Evolutionary conservation across 2,797 vertebrate species (phyloP), one percentile per base, ranked within the genome.

Genomic region (Australoheros facetus): DNA sequence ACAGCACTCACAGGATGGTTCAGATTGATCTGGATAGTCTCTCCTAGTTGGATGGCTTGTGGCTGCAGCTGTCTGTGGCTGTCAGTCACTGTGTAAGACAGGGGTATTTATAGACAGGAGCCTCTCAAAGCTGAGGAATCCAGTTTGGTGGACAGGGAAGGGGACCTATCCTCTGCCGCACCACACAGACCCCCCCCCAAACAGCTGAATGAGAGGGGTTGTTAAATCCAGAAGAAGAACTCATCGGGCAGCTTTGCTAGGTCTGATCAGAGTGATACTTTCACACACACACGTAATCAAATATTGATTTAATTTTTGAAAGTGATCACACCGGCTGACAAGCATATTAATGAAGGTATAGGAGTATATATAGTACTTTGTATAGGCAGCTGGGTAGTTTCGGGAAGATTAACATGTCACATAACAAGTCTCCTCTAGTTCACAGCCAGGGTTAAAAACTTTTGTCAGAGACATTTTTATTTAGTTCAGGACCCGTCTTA

Each of bases 71-170:
- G 97, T 96, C 95, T 76, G 51, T 85, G 88, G 70, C 83, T 64
- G 87, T 96, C 95, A 94, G 80, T 83, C 81, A 62, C 66, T 48
- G 53, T 87, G 89, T 88, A 90, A 85, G 89, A 89, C 81, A 81
- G 55, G 71, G 88, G 87, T 97, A 97, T 97, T 97, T 97, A 97
- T 96, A 98, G 96, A 90, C 78, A 16, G 80, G 75, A 87, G 17
- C 83, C 11, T 87, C 92, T 92, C 93, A 93, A 95, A 95, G 94
- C 90, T 85, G 76, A 87, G 92, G 94, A 37, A 62, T 62, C 34
- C 59, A 94, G 93, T 91, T 80, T 84, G 90, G 92, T 94, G 91
- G 88, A 58, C 84, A 87, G 90, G 93, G 93, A 95, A 95, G 89
- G 86, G 55, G 95, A 95, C 79, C 75, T 57, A 21, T n/a, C 76